phyloP scores from a whole-genome alignment of 2,888 invertebrate genomes.

The Ommatoiulus sabulosus region DNA sequence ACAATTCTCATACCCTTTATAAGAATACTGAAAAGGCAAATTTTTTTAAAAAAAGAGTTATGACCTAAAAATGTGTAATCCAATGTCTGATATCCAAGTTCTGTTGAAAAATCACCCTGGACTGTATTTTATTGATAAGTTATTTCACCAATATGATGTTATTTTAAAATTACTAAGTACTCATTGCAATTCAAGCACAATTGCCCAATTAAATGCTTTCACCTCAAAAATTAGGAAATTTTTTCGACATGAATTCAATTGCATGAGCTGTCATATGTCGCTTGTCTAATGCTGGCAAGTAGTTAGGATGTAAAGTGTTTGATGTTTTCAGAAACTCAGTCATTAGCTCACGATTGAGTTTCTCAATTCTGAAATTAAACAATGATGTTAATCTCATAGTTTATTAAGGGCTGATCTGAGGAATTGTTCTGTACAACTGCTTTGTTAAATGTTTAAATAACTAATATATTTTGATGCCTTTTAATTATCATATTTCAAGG shows the following conservation, averaged over 20 bases:
- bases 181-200: neutral
- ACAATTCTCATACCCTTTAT: neutral
- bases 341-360: conserved; percentile 55
- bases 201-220: neutral
- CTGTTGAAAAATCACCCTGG: neutral
- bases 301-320: conserved; percentile 46
- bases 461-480: too few relatives aligned
- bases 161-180: neutral
- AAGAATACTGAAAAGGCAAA: neutral
- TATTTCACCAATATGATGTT: neutral
- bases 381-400: neutral
- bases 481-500: neutral
- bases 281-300: conserved; percentile 54
- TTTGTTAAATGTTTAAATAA: neutral
- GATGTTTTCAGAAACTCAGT: conserved; percentile 7
- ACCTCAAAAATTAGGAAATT: conserved; percentile 50
- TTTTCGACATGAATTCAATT: conserved; percentile 17
- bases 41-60: neutral
- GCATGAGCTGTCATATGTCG: conserved; percentile 41
- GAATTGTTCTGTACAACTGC: too few relatives aligned
- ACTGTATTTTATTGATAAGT: neutral
- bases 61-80: neutral
- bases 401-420: neutral
- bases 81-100: neutral
- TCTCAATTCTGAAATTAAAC: conserved; percentile 49